These are phyloP conservation scores for Lysandra coridon DNA, from an alignment of 2,888 invertebrate genomes.

Conservation along the genomic window DNA sequence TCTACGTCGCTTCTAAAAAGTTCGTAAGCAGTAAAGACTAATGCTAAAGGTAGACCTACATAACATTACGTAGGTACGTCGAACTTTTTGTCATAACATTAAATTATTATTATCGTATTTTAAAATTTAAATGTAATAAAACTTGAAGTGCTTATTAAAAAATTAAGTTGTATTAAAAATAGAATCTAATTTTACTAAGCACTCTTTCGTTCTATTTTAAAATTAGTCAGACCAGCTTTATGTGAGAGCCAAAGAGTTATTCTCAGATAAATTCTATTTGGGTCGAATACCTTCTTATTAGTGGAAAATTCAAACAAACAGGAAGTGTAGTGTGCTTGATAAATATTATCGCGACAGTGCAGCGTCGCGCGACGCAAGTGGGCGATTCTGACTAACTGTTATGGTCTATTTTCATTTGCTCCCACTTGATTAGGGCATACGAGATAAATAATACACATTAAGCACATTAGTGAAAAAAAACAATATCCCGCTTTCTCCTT, in stretches of 20 bases:
- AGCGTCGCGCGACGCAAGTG: background rate
- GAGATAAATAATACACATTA: background rate
- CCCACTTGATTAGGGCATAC: background rate
- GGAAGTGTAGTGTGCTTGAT: background rate
- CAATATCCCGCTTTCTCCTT: too few species aligned
- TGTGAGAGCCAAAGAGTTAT: background rate
- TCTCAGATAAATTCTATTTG: background rate
- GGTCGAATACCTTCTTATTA: background rate
- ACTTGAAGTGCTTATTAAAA: too few species aligned
- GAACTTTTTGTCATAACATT: too few species aligned
- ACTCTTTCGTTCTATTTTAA: background rate
- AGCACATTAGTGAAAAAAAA: too few species aligned
- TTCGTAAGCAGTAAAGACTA: too few species aligned
- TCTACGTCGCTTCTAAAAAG: too few species aligned
- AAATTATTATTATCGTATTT: too few species aligned
- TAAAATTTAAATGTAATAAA: too few species aligned
- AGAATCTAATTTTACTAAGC: background rate
- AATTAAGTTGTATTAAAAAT: background rate
- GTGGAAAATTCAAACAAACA: background rate
- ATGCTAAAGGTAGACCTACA: too few species aligned
- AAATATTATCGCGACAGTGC: constrained; percentile 16
- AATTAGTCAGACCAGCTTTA: background rate
- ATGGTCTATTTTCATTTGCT: background rate
- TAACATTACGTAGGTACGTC: too few species aligned
- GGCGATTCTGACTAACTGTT: constrained; percentile 14